These are phyloP conservation scores for Halcyon leucocephala DNA, from an alignment of 2,797 vertebrate species.

Conservation along the genomic window DNA sequence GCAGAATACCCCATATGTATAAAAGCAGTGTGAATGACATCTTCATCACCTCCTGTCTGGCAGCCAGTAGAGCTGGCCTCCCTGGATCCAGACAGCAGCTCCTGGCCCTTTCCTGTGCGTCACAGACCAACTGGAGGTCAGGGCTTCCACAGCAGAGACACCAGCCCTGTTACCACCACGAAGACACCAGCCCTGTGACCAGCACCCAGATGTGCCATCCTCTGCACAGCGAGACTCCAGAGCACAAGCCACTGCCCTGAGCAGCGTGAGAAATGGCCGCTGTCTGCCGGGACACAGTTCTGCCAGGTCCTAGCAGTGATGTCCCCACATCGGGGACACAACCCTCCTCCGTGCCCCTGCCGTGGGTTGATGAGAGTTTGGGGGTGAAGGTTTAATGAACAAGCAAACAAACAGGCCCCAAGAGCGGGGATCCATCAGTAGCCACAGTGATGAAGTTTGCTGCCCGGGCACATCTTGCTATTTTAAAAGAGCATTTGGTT, in stretches of 20 bases:
- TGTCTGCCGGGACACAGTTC: rapidly evolving
- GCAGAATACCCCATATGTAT: background rate
- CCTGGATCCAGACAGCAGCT: background rate
- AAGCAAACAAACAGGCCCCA: background rate
- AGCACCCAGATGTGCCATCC: background rate
- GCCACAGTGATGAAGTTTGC: background rate
- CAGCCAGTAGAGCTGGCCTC: background rate
- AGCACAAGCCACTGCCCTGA: background rate
- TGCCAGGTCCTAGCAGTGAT: rapidly evolving
- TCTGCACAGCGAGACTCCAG: rapidly evolving
- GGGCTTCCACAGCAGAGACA: background rate
- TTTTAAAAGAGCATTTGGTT: background rate
- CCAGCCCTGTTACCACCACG: background rate
- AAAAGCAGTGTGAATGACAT: background rate
- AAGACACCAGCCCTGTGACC: background rate
- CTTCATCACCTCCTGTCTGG: background rate
- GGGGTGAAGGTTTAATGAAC: background rate
- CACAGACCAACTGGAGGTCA: background rate
- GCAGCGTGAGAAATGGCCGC: background rate
- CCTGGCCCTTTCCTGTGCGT: background rate
- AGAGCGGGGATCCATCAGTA: background rate
- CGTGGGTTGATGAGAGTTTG: rapidly evolving
- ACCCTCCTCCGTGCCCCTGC: rapidly evolving
- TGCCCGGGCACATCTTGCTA: background rate
- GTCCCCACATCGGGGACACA: background rate